Percentiles rank a stretch among this genome's conserved stretches.
Conservation (phyloP, 2,113 vertebrate genomes). For the Rhynchomys soricoides region DNA sequence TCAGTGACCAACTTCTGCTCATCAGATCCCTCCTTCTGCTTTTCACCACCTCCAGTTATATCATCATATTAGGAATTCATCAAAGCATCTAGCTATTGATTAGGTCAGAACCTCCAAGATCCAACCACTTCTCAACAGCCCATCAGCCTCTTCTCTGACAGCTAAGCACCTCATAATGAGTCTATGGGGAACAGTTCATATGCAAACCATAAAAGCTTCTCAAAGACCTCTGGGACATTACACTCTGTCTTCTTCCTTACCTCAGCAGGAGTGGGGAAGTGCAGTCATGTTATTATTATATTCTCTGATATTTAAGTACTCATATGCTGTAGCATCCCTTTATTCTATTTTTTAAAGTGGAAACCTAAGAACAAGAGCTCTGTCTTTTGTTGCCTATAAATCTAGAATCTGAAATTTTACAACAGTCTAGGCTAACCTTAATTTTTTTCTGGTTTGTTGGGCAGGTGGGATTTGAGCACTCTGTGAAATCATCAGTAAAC, state of each 20-base stretch:
- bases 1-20: background rate
- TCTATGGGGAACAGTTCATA: background rate
- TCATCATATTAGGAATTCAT: background rate
- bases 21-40: background rate
- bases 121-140: background rate
- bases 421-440: background rate
- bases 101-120: background rate
- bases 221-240: background rate
- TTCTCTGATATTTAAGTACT: background rate
- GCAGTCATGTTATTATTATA: background rate
- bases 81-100: background rate
- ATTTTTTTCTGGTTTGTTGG: background rate
- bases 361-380: background rate
- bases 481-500: background rate
- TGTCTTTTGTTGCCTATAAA: background rate
- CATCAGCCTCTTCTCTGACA: background rate
- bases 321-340: background rate
- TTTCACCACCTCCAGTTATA: background rate
- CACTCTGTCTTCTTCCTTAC: background rate
- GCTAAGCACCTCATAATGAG: background rate
- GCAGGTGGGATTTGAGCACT: background rate
- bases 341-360: background rate
- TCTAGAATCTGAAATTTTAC: constrained; percentile 18
- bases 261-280: background rate
- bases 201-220: background rate